These are phyloP conservation scores for Drosophila sturtevanti DNA, from an alignment of 1,140 invertebrate genomes.

Conservation along the genomic window DNA sequence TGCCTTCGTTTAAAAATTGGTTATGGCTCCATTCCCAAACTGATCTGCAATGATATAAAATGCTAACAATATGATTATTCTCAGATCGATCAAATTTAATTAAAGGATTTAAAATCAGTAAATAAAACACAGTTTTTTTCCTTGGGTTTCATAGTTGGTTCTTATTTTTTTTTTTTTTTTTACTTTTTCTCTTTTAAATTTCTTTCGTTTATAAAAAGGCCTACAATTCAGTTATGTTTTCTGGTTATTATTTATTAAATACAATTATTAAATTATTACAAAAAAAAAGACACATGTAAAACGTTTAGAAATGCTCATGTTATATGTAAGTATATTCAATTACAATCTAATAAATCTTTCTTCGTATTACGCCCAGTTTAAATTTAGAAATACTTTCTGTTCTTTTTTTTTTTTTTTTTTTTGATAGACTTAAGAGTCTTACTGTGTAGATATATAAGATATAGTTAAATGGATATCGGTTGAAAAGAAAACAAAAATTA, in stretches of 20 bases:
- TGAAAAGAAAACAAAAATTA: conserved; percentile 43
- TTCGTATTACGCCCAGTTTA: conserved; percentile 44
- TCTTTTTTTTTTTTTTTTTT: conserved; percentile 4
- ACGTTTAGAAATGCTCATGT: conserved; percentile 67
- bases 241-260: conserved; percentile 63
- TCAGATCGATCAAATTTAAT: no score
- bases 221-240: conserved; percentile 53
- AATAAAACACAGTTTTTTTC: conserved; percentile 4
- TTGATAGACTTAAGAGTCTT: conserved; percentile 45
- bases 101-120: neutral
- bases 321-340: conserved; percentile 52
- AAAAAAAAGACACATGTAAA: conserved; percentile 75
- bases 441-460: conserved; percentile 30
- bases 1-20: no score
- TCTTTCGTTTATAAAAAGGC: conserved; percentile 76
- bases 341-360: conserved; percentile 38
- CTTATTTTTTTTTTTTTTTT: conserved; percentile 70
- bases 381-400: conserved; percentile 77
- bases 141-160: neutral
- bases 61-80: no score
- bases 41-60: no score
- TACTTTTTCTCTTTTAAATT: conserved; percentile 78
- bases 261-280: conserved; percentile 76
- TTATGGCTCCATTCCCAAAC: no score
- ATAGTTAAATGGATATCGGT: neutral